Evolutionary conservation across 2,888 invertebrate genomes (phyloP), one percentile per base, ranked within the genome.

Genomic region (Bembecia ichneumoniformis): DNA sequence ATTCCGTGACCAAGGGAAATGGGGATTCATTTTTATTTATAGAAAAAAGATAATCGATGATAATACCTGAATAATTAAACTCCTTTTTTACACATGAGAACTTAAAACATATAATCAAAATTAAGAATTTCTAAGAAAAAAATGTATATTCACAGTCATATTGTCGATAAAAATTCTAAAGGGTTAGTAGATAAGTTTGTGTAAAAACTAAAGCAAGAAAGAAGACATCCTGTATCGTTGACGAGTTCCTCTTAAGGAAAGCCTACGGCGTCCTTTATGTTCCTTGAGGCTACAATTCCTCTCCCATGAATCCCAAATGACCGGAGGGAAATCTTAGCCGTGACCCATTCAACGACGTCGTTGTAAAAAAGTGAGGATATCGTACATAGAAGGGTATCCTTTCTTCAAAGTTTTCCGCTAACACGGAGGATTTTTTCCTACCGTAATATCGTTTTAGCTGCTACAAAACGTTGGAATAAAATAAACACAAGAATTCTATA

Each of bases 251-350:
- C 77, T 76, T 72, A 72, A 46, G 69, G 59, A 72, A 72, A 80
- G 83, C 83, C 82, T 75, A 68, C 76, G 77, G 84, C 81, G 71
- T 79, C 81, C 77, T 87, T 87, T 87, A 84, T 86, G 74, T 76
- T 73, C 74, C 86, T 79, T 77, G 68, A 77, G 82, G 87, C 84
- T 77, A 83, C 84, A 83, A 83, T 82, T 82, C 64, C 77, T 79
- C 72, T 81, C 74, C 83, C 84, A 87, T 87, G 87, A 86, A 87
- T 87, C 78, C 74, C 82, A 86, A 86, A 87, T 87, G 86, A 82
- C 87, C 87, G 78, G 77, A 83, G 87, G 87, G 87, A 87, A 86
- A 87, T 86, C 86, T 86, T 83, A 86, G 76, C 83, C 82, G 74
- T 83, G 84, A 86, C 84, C 84, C 71, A 81, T 86, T 87, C 87